Base-by-base conservation (phyloP, 2,113 vertebrate species). In the Ornithorhynchus anatinus region DNA sequence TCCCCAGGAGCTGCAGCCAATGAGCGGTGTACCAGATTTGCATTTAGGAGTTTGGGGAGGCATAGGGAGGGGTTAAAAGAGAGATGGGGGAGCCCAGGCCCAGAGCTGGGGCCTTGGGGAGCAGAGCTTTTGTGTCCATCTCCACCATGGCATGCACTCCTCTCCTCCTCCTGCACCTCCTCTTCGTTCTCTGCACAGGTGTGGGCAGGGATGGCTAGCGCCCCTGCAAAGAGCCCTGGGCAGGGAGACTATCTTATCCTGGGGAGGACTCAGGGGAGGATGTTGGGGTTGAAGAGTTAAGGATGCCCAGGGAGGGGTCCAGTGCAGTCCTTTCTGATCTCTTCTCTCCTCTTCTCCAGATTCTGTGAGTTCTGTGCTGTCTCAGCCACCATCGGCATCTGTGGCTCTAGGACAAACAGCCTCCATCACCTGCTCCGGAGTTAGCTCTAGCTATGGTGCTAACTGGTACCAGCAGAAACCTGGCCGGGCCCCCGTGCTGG, bases 301-400 rank as follows among this genome's bases (percentile, higher is more conserved):
- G 9, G 20, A n/a, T n/a, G n/a, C n/a, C n/a, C n/a, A 38, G 5
- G 8, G 15, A 4, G 29, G 7, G 3, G 7, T 54, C 8, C n/a
- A n/a, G n/a, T n/a, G n/a, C n/a, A n/a, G n/a, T n/a, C n/a, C n/a
- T n/a, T n/a, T n/a, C n/a, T n/a, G 3, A 10, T 2, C 7, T 59
- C 17, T 37, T 35, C 29, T 20, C 8, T 33, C 12, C 27, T 35
- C 6, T 15, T 3, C 14, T 33, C 2, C 19, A 72, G 48, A 59
- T 7, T 45, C n/a, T 1, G 25, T 58, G 12, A 4, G 39, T 8
- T 33, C 39, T 32, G 57, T 20, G 0, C 0, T 89, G 57, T 72
- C 4, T 3, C 84, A 86, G 60, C 33, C 42, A 0, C 0, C 40
- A 2, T n/a, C 15, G 0, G 0, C 60, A 19, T 54, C 39, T 0